A percentile compares a stretch with the other conserved stretches of the same genome.
Conservation (phyloP, 2,113 vertebrate genomes). For the Semnornis frantzii region DNA sequence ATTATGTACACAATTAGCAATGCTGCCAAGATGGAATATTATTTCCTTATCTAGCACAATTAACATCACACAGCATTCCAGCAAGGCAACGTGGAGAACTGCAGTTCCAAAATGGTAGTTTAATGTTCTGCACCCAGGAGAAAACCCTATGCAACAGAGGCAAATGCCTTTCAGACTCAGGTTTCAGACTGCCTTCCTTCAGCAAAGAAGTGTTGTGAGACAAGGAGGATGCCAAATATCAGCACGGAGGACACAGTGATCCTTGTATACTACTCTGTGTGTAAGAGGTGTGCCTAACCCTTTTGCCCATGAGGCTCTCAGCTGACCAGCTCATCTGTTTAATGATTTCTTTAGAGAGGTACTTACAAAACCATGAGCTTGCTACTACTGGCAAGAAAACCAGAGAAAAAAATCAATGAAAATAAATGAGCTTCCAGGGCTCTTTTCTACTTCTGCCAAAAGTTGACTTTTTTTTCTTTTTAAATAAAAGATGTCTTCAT, state of each 20-base stretch:
- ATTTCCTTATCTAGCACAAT: background rate
- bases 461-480: background rate
- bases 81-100: background rate
- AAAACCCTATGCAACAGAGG: background rate
- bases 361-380: background rate
- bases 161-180: background rate
- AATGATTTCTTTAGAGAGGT: background rate
- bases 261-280: rapidly evolving
- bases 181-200: background rate
- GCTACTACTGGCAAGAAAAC: background rate
- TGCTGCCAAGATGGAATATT: background rate
- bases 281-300: background rate
- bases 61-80: background rate
- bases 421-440: background rate
- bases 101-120: background rate
- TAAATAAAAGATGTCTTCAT: slow-evolving; percentile 11
- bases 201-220: background rate
- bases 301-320: background rate
- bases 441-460: background rate
- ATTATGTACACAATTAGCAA: background rate
- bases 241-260: background rate
- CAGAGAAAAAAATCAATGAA: background rate
- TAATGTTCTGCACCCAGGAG: background rate
- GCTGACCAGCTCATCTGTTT: background rate
- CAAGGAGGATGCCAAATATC: background rate